These are phyloP conservation scores for Whitmania pigra DNA, from an alignment of 1,140 invertebrate species.

Conservation along the genomic window DNA sequence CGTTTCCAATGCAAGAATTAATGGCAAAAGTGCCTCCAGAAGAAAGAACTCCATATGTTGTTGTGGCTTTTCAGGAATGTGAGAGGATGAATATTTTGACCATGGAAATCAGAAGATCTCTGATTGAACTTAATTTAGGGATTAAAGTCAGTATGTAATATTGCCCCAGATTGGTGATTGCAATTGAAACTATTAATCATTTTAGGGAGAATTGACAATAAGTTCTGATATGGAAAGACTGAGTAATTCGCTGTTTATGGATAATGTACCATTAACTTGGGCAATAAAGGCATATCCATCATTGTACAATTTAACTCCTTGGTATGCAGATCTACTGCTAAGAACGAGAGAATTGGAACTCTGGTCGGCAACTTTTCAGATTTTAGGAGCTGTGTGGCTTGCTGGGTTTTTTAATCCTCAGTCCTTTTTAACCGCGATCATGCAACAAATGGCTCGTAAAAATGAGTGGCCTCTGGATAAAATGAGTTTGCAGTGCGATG, in stretches of 20 bases:
- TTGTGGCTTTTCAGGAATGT: constrained; percentile 91
- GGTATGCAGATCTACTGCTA: constrained; percentile 80
- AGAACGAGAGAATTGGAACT: constrained; percentile 76
- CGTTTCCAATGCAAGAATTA: constrained; percentile 87
- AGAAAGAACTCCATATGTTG: constrained; percentile 85
- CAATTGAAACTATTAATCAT: neutral
- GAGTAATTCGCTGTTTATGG: constrained; percentile 76
- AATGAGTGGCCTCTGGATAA: constrained; percentile 87
- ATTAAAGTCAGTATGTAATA: constrained; percentile 55
- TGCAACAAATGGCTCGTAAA: constrained; percentile 85
- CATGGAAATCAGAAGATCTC: constrained; percentile 70
- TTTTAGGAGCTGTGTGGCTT: constrained; percentile 82
- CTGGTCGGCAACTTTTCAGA: constrained; percentile 87
- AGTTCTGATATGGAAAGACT: constrained; percentile 89
- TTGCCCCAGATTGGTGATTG: neutral
- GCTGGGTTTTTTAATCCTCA: constrained; percentile 96
- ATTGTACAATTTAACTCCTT: constrained; percentile 65
- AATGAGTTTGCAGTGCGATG: constrained; percentile 90
- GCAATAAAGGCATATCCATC: constrained; percentile 77
- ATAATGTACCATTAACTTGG: constrained; percentile 80
- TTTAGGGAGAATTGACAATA: constrained; percentile 79
- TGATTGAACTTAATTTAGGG: constrained; percentile 80
- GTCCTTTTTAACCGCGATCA: constrained; percentile 85
- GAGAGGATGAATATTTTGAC: constrained; percentile 87
- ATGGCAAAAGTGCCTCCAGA: constrained; percentile 75